These are phyloP conservation scores for Lagodon rhomboides DNA, from an alignment of 2,797 vertebrate species.

Conservation along the genomic window DNA sequence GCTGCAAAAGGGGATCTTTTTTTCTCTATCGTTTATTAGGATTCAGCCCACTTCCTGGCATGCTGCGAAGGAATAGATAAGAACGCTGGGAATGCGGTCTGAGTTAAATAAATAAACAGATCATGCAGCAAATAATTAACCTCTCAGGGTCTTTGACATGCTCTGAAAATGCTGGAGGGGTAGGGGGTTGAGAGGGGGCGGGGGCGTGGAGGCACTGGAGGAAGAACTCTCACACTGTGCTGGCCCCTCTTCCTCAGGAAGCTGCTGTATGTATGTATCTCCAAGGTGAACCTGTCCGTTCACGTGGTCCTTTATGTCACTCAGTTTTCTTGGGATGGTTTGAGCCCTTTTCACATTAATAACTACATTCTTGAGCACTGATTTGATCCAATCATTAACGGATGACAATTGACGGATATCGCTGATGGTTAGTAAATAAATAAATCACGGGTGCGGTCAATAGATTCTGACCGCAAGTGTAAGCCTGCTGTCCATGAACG, in stretches of 20 bases:
- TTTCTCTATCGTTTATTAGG: constrained; percentile 62
- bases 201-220: constrained; percentile 1
- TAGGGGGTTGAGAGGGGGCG: neutral
- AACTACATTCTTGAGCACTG: neutral
- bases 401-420: neutral
- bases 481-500: neutral
- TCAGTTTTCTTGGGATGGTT: neutral
- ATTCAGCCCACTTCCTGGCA: constrained; percentile 70
- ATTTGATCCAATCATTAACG: neutral
- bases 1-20: constrained; percentile 41
- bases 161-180: constrained; percentile 69
- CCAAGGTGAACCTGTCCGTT: constrained; percentile 40
- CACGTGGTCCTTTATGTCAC: neutral
- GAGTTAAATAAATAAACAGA: constrained; percentile 85
- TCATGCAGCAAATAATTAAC: constrained; percentile 84
- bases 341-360: neutral
- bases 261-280: constrained; percentile 19
- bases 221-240: constrained; percentile 1
- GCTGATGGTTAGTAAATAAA: neutral
- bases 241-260: constrained; percentile 11
- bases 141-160: constrained; percentile 80
- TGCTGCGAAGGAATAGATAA: constrained; percentile 72
- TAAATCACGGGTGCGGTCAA: neutral
- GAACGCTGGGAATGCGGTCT: constrained; percentile 61
- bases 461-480: too few species aligned